These are phyloP conservation scores for Drosophila prosaltans DNA, from an alignment of 1,140 invertebrate genomes.

Conservation along the genomic window DNA sequence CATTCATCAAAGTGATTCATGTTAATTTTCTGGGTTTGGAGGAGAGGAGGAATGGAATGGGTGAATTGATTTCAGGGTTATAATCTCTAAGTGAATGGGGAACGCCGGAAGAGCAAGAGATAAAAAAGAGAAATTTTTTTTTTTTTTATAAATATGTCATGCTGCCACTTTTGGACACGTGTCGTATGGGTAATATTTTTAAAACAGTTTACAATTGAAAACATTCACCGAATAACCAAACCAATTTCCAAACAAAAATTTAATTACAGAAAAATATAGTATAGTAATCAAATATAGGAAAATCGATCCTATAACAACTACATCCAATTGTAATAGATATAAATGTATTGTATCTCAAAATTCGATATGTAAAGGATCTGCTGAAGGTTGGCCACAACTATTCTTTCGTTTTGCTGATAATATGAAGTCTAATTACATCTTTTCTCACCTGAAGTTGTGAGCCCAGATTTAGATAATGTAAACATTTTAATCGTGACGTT, in stretches of 20 bases:
- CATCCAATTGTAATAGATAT: neutral
- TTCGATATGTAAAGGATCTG: no score
- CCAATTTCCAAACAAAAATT: neutral
- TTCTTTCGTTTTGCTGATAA: no score
- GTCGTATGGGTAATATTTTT: conserved; percentile 2
- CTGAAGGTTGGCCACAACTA: no score
- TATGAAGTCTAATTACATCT: no score
- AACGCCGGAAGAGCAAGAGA: neutral
- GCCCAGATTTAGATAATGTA: no score
- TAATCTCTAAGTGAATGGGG: neutral
- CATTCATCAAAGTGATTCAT: conserved; percentile 10
- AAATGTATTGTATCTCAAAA: no score
- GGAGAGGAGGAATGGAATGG: neutral
- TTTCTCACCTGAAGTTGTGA: no score
- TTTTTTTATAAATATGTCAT: neutral
- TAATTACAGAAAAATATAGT: neutral
- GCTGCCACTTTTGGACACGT: neutral
- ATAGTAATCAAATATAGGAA: neutral
- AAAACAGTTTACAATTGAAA: neutral
- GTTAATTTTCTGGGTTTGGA: neutral
- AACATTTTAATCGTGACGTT: no score
- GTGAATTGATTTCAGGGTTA: neutral
- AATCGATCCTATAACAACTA: neutral
- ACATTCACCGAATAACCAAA: neutral
- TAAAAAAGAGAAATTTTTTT: neutral